phyloP scores from a whole-genome alignment of 2,113 vertebrate genomes.

The Lepus americanus region DNA sequence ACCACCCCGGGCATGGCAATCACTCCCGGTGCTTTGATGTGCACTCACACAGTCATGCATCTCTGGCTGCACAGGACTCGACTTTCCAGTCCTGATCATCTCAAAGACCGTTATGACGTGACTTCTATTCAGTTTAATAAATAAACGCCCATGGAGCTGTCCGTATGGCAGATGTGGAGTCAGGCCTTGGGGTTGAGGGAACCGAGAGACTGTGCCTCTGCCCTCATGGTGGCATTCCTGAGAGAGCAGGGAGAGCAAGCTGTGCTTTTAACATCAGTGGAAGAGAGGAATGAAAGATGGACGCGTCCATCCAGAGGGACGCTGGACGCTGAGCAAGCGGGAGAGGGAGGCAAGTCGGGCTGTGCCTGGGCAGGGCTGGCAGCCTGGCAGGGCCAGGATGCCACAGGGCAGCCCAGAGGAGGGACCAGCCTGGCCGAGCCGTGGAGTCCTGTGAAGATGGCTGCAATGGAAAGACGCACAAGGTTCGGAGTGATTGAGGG shows the following conservation, averaged over 20 bases:
- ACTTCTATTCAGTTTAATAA: neutral
- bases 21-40: neutral
- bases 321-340: neutral
- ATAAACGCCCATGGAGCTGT: neutral
- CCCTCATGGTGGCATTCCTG: neutral
- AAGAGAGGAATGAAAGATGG: neutral
- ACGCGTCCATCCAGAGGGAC: neutral
- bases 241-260: neutral
- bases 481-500: neutral
- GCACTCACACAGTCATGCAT: neutral
- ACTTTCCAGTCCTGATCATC: neutral
- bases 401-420: neutral
- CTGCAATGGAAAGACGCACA: neutral
- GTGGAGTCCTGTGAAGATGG: neutral
- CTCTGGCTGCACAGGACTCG: neutral
- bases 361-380: neutral
- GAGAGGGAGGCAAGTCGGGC: rapidly evolving
- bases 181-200: neutral
- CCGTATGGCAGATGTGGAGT: neutral
- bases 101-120: neutral
- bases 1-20: rapidly evolving
- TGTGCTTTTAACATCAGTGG: neutral
- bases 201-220: neutral
- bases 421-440: neutral
- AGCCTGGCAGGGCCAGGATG: too few relatives aligned